These are phyloP conservation scores for Telmatherina bonti DNA, from an alignment of 2,797 vertebrate genomes.

Conservation along the genomic window DNA sequence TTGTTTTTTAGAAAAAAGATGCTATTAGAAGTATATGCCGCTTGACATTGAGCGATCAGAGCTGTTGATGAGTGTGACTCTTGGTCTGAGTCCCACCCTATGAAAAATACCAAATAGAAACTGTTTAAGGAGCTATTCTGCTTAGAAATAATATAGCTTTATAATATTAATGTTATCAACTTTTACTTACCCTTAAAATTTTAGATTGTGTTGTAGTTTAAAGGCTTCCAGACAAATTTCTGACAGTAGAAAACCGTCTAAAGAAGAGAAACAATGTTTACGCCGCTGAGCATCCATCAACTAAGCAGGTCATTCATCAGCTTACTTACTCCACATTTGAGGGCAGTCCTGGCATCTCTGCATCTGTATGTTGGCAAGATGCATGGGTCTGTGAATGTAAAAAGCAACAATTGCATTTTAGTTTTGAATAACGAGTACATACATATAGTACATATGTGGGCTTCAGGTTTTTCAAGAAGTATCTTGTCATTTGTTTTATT, in stretches of 20 bases:
- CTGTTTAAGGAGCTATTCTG: not conserved
- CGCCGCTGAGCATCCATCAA: not conserved
- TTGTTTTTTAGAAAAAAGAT: too few relatives aligned
- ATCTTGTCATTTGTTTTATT: too few relatives aligned
- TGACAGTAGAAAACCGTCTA: constrained; percentile 82
- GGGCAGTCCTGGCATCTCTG: constrained; percentile 73
- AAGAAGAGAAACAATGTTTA: not conserved
- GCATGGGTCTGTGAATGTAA: constrained; percentile 75
- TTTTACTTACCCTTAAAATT: constrained; percentile 26
- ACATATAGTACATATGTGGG: too few relatives aligned
- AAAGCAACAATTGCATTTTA: not conserved
- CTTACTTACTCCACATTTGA: constrained; percentile 84
- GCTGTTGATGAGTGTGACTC: not conserved
- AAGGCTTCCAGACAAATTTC: constrained; percentile 74
- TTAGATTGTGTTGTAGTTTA: constrained; percentile 36
- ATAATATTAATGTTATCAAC: too few relatives aligned
- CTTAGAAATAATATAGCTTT: not conserved
- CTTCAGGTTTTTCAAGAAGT: too few relatives aligned
- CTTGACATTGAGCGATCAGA: constrained; percentile 5
- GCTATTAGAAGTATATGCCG: constrained; percentile 26
- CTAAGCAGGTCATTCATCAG: not conserved
- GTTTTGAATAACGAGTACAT: not conserved
- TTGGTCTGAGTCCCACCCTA: not conserved
- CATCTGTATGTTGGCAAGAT: constrained; percentile 78
- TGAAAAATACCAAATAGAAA: constrained; percentile 3